phyloP scores from a whole-genome alignment of 2,797 vertebrate species.

The Dallia pectoralis region DNA sequence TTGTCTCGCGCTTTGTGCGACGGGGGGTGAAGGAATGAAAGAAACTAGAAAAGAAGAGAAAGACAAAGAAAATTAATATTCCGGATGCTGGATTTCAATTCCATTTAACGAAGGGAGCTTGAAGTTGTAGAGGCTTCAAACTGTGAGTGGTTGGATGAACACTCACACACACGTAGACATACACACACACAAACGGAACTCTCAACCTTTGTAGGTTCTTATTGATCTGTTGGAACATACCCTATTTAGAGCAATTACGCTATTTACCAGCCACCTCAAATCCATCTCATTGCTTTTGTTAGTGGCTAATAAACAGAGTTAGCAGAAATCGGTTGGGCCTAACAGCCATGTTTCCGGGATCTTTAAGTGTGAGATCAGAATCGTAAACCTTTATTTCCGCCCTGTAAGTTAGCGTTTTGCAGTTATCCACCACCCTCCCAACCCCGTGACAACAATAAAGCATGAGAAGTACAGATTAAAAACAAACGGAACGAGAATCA shows the following conservation, averaged over 20 bases:
- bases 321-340: conserved; percentile 66
- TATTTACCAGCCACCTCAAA: conserved; percentile 66
- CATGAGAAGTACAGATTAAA: conserved; percentile 22
- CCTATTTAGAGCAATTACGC: conserved; percentile 70
- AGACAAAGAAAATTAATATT: conserved; percentile 71
- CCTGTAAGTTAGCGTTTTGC: conserved; percentile 25
- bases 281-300: conserved; percentile 69
- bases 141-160: conserved; percentile 20
- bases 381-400: conserved; percentile 60
- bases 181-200: conserved; percentile 45
- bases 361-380: conserved; percentile 54
- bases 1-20: conserved; percentile 54
- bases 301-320: conserved; percentile 60
- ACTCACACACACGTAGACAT: conserved; percentile 44
- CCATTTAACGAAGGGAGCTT: conserved; percentile 72
- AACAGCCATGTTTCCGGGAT: conserved; percentile 67
- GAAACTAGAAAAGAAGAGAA: conserved; percentile 22
- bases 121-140: conserved; percentile 62
- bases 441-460: conserved; percentile 16
- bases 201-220: conserved; percentile 58
- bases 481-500: conserved; percentile 14
- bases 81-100: conserved; percentile 75
- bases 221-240: conserved; percentile 72
- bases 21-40: conserved; percentile 40
- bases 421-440: conserved; percentile 32